These are phyloP conservation scores for Rhinopomastus cyanomelas DNA, from an alignment of 2,113 vertebrate genomes.

Conservation along the genomic window DNA sequence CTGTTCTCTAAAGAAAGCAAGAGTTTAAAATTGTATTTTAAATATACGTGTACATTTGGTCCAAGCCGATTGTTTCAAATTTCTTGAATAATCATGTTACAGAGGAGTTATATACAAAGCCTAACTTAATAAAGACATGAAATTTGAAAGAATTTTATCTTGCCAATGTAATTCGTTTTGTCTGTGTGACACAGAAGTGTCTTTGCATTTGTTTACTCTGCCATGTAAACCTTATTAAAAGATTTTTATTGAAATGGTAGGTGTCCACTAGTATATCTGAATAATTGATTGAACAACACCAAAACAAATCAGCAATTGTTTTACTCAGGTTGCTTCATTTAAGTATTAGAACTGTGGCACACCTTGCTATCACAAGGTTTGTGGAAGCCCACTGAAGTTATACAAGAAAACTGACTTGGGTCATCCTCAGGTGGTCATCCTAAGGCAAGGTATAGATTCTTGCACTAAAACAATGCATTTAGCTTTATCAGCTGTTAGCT, in stretches of 20 bases:
- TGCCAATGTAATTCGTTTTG: neutral
- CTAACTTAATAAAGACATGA: neutral
- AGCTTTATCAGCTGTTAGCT: neutral
- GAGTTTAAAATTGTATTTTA: neutral
- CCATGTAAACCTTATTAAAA: neutral
- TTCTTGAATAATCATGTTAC: neutral
- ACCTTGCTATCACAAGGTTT: neutral
- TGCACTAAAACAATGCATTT: neutral
- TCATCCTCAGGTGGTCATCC: neutral
- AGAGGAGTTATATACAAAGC: neutral
- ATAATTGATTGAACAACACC: neutral
- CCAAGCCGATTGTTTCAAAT: neutral
- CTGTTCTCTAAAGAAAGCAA: neutral
- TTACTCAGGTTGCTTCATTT: neutral
- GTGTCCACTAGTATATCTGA: neutral
- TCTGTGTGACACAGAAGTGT: neutral
- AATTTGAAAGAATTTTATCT: neutral
- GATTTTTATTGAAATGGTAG: neutral
- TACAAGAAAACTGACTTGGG: neutral
- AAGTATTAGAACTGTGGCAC: neutral
- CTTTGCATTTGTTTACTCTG: too few relatives aligned
- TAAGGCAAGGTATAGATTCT: rapidly evolving
- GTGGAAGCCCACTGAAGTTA: neutral
- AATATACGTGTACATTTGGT: neutral
- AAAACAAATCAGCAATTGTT: neutral